Percentiles rank a stretch among this genome's conserved stretches.
Conservation (phyloP, 2,797 vertebrate genomes). For the Arrhamphus sclerolepis region DNA sequence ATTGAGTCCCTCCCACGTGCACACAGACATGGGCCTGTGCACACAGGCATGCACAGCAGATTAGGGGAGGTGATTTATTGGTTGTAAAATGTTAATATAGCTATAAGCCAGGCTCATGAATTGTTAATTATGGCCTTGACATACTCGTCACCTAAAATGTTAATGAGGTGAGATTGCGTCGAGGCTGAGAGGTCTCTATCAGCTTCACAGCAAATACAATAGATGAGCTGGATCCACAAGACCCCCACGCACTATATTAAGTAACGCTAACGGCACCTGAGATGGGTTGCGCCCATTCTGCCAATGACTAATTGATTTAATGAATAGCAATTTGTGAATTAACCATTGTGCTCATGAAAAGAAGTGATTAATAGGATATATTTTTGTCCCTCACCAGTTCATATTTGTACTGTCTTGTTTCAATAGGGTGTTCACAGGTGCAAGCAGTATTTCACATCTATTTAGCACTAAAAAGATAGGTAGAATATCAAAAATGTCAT, state of each 20-base stretch:
- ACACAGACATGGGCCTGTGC: constrained; percentile 20
- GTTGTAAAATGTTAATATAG: constrained; percentile 85
- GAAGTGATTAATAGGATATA: constrained; percentile 37
- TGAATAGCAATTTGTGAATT: constrained; percentile 59
- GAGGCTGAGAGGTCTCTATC: constrained; percentile 67
- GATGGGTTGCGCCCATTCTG: constrained; percentile 39
- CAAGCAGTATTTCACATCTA: not conserved
- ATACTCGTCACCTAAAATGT: constrained; percentile 83
- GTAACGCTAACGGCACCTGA: constrained; percentile 62
- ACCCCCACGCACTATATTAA: constrained; percentile 60
- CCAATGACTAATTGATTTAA: constrained; percentile 64
- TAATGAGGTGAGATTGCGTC: constrained; percentile 81
- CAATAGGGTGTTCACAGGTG: not conserved
- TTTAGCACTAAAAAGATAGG: not conserved
- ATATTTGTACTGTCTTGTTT: constrained; percentile 12
- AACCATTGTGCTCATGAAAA: constrained; percentile 44
- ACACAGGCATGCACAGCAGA: constrained; percentile 49
- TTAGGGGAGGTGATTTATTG: constrained; percentile 79
- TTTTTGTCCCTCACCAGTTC: constrained; percentile 27
- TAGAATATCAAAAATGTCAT: constrained; percentile 1
- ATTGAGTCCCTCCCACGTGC: constrained; percentile 35
- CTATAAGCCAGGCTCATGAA: constrained; percentile 80
- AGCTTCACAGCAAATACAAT: constrained; percentile 74
- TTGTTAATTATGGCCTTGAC: constrained; percentile 81
- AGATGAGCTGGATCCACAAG: constrained; percentile 69